Evolutionary conservation across 2,888 invertebrate species (phyloP).

Genomic region (Helobdella robusta): DNA sequence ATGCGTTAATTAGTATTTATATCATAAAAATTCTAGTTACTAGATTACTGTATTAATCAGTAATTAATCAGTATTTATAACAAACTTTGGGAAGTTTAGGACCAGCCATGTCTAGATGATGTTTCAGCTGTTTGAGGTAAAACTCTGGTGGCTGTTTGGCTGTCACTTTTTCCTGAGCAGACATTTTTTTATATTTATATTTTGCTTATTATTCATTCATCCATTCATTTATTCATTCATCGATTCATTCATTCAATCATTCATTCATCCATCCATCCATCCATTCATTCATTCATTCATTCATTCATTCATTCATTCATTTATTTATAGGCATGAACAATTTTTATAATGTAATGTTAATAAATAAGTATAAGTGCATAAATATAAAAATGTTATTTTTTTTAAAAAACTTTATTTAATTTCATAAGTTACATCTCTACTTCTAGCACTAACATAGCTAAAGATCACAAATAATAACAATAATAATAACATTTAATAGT

Average conservation of each 20-base stretch:
- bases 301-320: neutral
- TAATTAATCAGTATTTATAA: too few species aligned
- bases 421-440: too few species aligned
- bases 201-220: neutral
- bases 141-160: constrained; percentile 95
- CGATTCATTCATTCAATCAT: neutral
- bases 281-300: neutral
- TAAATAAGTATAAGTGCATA: too few species aligned
- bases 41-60: too few species aligned
- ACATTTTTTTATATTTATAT: neutral
- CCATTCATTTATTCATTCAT: neutral
- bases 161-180: constrained; percentile 80
- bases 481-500: constrained; percentile 7
- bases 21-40: too few species aligned
- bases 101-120: constrained; percentile 77
- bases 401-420: too few species aligned
- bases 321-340: neutral
- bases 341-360: neutral
- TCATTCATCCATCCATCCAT: neutral
- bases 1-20: too few species aligned
- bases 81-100: constrained; percentile 21
- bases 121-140: constrained; percentile 86
- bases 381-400: too few species aligned
- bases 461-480: neutral
- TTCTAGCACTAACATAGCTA: too few species aligned